phyloP scores from a whole-genome alignment of 2,888 invertebrate species.

The Drosophila leonis region DNA sequence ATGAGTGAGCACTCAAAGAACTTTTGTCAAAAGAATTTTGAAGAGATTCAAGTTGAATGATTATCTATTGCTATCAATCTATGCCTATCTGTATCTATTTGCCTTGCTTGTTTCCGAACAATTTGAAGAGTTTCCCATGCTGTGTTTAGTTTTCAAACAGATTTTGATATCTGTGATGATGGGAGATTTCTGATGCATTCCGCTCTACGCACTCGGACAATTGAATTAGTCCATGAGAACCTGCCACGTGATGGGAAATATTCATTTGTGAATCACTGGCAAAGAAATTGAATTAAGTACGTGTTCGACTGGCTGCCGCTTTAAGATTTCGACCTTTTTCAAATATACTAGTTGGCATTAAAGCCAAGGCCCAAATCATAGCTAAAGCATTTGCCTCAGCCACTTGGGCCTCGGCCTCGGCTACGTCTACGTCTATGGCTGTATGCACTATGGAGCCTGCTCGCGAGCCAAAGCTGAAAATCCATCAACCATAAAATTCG shows the following conservation, averaged over 20 bases:
- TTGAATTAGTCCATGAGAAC: slow-evolving; percentile 11
- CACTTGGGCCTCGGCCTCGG: neutral
- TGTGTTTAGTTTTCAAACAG: slow-evolving; percentile 12
- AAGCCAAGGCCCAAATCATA: slow-evolving; percentile 36
- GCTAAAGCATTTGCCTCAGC: slow-evolving; percentile 6
- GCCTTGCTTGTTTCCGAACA: neutral
- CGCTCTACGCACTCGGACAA: slow-evolving; percentile 15
- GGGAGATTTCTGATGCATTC: slow-evolving; percentile 9
- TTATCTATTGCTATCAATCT: neutral
- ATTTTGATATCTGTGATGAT: slow-evolving; percentile 10
- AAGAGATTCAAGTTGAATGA: neutral
- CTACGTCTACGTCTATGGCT: slow-evolving; percentile 21
- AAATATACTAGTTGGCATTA: slow-evolving; percentile 48
- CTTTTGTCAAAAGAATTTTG: neutral
- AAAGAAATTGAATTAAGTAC: slow-evolving; percentile 69
- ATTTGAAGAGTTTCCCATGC: neutral
- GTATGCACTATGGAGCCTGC: slow-evolving; percentile 39
- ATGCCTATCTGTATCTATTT: neutral
- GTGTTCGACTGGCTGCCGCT: slow-evolving; percentile 58
- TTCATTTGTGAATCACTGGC: slow-evolving; percentile 51
- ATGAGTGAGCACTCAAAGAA: neutral
- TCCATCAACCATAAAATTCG: slow-evolving; percentile 81
- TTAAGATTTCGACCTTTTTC: slow-evolving; percentile 47
- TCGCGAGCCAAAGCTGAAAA: slow-evolving; percentile 61
- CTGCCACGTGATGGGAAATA: slow-evolving; percentile 55